These are phyloP conservation scores for Troides oblongomaculatus DNA, from an alignment of 2,888 invertebrate species.

Conservation along the genomic window DNA sequence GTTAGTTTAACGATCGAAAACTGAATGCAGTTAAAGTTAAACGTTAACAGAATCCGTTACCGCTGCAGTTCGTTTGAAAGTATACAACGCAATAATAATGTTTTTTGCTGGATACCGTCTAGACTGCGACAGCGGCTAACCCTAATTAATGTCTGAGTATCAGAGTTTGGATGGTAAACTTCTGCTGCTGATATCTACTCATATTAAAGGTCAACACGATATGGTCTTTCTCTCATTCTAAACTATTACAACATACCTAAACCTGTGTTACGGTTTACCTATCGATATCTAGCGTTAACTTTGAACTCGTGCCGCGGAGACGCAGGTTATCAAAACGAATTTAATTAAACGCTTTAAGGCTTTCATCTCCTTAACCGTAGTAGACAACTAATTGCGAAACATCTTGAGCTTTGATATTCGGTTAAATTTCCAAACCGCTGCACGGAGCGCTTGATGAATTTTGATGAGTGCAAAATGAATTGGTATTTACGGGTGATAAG, in stretches of 20 bases:
- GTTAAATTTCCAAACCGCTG: conserved; percentile 16
- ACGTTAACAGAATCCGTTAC: neutral
- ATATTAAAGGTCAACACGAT: no score
- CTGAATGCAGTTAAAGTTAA: conserved; percentile 8
- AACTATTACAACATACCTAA: no score
- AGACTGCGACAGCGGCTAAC: no score
- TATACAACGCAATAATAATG: neutral
- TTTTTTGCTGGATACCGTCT: neutral
- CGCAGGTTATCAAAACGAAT: conserved; percentile 10
- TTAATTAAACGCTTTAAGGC: conserved; percentile 22
- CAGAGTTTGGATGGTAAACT: no score
- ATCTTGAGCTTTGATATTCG: conserved; percentile 24
- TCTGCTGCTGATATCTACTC: no score
- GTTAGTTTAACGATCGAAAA: conserved; percentile 13
- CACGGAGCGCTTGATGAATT: conserved; percentile 16
- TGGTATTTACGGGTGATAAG: conserved; percentile 20
- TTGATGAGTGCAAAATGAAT: conserved; percentile 20
- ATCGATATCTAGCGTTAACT: no score
- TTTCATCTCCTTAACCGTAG: conserved; percentile 7
- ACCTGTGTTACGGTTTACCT: no score
- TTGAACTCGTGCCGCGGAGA: no score
- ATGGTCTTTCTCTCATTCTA: no score
- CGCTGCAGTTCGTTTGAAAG: neutral
- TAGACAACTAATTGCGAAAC: conserved; percentile 17
- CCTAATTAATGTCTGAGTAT: no score